A percentile compares a stretch with the other conserved stretches of the same genome.
Evolutionary conservation across 1,140 invertebrate species (phyloP).

Genomic region (Adoxophyes honmai): DNA sequence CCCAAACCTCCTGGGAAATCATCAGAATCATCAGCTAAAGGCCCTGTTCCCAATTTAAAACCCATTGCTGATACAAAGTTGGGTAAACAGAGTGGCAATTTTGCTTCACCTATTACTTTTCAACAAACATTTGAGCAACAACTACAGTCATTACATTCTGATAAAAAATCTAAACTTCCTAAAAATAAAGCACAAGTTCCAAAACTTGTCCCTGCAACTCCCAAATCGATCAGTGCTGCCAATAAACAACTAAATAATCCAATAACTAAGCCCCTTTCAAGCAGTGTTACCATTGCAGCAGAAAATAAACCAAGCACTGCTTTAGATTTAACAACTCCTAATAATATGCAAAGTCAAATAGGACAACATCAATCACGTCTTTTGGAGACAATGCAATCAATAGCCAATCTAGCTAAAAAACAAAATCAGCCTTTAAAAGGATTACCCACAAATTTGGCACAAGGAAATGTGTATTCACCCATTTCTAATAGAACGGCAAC

Average conservation of each 20-base stretch:
- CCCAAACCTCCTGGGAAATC: constrained; percentile 43
- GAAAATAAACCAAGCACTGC: constrained; percentile 62
- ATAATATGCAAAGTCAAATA: constrained; percentile 64
- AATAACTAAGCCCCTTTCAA: constrained; percentile 28
- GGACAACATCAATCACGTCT: constrained; percentile 69
- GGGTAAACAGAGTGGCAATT: constrained; percentile 56
- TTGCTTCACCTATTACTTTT: constrained; percentile 67
- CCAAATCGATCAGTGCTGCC: constrained; percentile 57
- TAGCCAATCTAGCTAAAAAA: constrained; percentile 72
- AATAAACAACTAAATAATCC: constrained; percentile 34
- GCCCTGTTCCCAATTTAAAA: constrained; percentile 74
- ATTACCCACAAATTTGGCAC: constrained; percentile 40
- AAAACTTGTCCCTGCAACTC: constrained; percentile 63
- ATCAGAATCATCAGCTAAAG: constrained; percentile 61
- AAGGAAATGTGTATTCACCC: constrained; percentile 46
- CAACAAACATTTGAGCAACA: constrained; percentile 76
- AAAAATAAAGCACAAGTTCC: constrained; percentile 71
- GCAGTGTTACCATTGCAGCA: constrained; percentile 21
- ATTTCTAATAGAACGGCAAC: constrained; percentile 42
- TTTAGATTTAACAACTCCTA: constrained; percentile 70
- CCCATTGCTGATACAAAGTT: constrained; percentile 72
- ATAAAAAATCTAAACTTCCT: constrained; percentile 65
- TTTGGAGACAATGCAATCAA: constrained; percentile 75
- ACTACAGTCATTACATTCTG: constrained; percentile 57
- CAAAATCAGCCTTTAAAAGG: constrained; percentile 60